Evolutionary conservation across 2,888 invertebrate species (phyloP), one percentile per base, ranked within the genome.

Genomic region (Tanaodytes sp.): DNA sequence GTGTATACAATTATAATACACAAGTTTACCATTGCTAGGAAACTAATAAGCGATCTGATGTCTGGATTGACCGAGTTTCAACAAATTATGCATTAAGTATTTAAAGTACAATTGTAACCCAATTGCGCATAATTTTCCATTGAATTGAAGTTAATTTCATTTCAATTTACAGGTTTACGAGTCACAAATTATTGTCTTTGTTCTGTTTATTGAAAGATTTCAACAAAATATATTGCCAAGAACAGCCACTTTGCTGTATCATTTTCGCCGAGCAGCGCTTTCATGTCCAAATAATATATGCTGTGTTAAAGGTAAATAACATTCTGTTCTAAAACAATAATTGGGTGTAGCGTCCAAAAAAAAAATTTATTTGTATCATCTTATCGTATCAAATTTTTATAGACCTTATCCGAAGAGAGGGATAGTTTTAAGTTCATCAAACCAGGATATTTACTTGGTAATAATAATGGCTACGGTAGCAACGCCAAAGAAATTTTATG

Each of bases 231-330:
- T 43, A 54, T 31, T 4, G 4, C 1, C 12, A 72, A 1, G 80
- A 80, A 6, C 87, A 89, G 74, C 86, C 87, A 4, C 82, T 93
- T 3, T 91, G 90, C 48, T 90, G 88, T 0, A 88, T 94, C 14
- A 87, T 94, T 65, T 93, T 95, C 81, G 91, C 91, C 0, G 85
- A 90, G 74, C 87, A 91, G 73, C 86, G 94, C 43, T 91, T 91
- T 74, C 91, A 92, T 0, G 92, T 94, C 0, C 92, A 93, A 84
- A 87, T 92, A 5, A 76, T 96, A 0, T 92, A 88, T 79, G 91
- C 92, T 69, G 80, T 93, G 2, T 76, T 95, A 3, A 87, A 89
- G 75, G 85, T 63, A 31, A 62, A 6, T n/a, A n/a, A n/a, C n/a
- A n/a, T n/a, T n/a, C n/a, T n/a, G n/a, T n/a, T n/a, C n/a, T n/a